phyloP scores from a whole-genome alignment of 2,797 vertebrate species.

The Cyprinella venusta region DNA sequence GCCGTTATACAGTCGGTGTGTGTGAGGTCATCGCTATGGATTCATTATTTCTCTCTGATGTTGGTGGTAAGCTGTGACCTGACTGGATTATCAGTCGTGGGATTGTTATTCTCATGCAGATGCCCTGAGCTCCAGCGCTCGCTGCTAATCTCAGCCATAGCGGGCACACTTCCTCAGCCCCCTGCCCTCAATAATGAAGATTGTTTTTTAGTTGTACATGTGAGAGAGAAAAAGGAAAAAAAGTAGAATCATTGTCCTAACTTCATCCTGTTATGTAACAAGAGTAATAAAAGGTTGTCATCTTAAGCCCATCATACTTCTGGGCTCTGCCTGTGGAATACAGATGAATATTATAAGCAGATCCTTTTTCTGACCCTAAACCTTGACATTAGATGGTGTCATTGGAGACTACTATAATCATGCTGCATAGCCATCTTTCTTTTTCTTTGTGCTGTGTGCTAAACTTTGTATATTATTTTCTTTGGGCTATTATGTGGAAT shows the following conservation, averaged over 20 bases:
- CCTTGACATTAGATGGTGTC: background rate
- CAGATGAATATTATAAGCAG: background rate
- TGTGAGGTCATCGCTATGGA: background rate
- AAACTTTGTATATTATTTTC: background rate
- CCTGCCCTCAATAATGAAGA: conserved; percentile 60
- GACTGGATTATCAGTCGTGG: background rate
- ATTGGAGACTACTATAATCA: background rate
- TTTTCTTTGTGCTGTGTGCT: no score
- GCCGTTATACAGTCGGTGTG: background rate
- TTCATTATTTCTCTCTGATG: conserved; percentile 13
- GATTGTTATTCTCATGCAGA: conserved; percentile 36
- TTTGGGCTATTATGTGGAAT: background rate
- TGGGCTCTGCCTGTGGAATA: background rate
- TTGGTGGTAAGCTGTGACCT: conserved; percentile 5
- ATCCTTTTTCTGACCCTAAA: background rate
- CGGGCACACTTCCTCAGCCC: conserved; percentile 7
- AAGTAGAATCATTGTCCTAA: conserved; percentile 46
- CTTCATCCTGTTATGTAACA: conserved; percentile 63
- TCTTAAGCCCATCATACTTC: background rate
- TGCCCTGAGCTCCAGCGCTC: conserved; percentile 24
- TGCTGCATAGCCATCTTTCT: background rate
- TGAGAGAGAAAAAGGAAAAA: conserved; percentile 9
- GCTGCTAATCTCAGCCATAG: conserved; percentile 63
- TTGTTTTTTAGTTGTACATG: conserved; percentile 46
- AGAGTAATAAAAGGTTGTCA: background rate